phyloP scores from a whole-genome alignment of 2,113 vertebrate genomes.

The Xiphophorus hellerii region DNA sequence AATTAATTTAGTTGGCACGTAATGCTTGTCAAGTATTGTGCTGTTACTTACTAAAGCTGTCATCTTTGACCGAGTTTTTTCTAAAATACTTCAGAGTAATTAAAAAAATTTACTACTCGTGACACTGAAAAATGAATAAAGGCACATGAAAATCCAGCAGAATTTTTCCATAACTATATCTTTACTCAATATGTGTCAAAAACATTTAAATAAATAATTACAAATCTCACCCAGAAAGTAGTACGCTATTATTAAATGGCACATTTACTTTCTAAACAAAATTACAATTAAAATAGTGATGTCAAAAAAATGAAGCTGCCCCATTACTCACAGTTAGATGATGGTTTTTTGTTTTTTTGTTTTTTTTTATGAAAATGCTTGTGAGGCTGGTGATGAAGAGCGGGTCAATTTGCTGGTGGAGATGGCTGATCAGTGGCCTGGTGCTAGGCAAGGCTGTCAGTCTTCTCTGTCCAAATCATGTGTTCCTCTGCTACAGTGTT shows the following conservation, averaged over 20 bases:
- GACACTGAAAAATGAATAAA: constrained; percentile 2
- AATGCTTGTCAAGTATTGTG: constrained; percentile 26
- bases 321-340: constrained; percentile 95
- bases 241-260: not conserved
- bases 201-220: constrained; percentile 19
- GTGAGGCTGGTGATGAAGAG: constrained; percentile 88
- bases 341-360: constrained; percentile 86
- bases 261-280: constrained; percentile 4
- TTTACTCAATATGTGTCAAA: constrained; percentile 30
- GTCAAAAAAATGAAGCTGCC: not conserved
- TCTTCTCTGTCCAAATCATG: constrained; percentile 91
- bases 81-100: not conserved
- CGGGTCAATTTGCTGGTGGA: constrained; percentile 86
- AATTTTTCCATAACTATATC: constrained; percentile 10
- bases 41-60: constrained; percentile 9
- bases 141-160: not conserved
- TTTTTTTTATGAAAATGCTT: constrained; percentile 88
- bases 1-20: constrained; percentile 29
- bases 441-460: constrained; percentile 94
- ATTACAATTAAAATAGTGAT: not conserved
- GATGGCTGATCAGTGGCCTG: constrained; percentile 90
- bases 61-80: constrained; percentile 10
- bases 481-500: constrained; percentile 72
- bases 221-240: constrained; percentile 18
- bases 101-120: constrained; percentile 15